phyloP scores from a whole-genome alignment of 2,888 invertebrate species.

The Aphidoletes aphidimyza region DNA sequence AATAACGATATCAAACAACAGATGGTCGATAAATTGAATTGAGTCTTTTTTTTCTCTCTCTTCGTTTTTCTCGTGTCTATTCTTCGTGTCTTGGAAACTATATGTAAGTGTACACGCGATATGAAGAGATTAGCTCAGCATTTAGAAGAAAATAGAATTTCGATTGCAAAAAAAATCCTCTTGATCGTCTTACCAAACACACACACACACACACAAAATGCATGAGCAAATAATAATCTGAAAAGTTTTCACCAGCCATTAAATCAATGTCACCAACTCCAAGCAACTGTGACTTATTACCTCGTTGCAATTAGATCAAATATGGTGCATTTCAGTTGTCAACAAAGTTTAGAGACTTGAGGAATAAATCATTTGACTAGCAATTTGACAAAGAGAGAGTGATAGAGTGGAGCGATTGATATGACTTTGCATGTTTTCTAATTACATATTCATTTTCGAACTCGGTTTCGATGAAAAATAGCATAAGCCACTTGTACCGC shows the following conservation, averaged over 20 bases:
- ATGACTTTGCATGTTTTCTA: background rate
- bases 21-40: slow-evolving; percentile 54
- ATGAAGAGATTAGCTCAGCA: slow-evolving; percentile 24
- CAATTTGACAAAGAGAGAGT: no score
- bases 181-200: background rate
- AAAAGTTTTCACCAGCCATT: slow-evolving; percentile 2
- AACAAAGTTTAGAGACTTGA: background rate
- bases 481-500: background rate
- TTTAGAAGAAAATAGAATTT: slow-evolving; percentile 28
- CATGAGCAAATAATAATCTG: slow-evolving; percentile 15
- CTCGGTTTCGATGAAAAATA: no score
- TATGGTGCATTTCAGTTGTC: background rate
- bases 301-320: background rate
- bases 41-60: background rate
- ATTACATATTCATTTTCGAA: slow-evolving; percentile 37
- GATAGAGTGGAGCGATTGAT: background rate
- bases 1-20: slow-evolving; percentile 48
- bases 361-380: slow-evolving; percentile 10
- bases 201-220: background rate
- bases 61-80: background rate
- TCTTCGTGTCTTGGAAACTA: background rate
- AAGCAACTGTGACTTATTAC: background rate
- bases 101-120: background rate
- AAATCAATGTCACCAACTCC: background rate
- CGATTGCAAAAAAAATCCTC: no score